Evolutionary conservation across 2,888 invertebrate species (phyloP), one percentile per base, ranked within the genome.

Genomic region (Serrognathus titanus): DNA sequence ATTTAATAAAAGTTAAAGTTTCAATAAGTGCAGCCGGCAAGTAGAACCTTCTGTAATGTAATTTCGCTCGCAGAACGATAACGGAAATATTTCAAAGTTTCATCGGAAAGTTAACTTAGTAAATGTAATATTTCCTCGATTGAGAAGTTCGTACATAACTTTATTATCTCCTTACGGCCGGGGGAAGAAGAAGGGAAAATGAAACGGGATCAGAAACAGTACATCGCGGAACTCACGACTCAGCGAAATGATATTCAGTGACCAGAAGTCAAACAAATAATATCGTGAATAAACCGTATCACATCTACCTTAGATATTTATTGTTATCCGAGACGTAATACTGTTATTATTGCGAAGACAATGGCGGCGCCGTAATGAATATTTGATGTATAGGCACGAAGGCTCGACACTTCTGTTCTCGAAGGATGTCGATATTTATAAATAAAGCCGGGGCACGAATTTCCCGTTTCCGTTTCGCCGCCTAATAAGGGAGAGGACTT

Each of bases 41-140:
- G 57, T 53, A 53, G 46, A 13, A 11, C 54, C 43, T 43, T 40
- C 49, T 38, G 58, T 54, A 58, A 58, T 58, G 54, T 53, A 54
- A 58, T 58, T 58, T 54, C 47, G 41, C 20, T 50, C 43, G 47
- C 45, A 58, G 58, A 61, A 64, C 62, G 62, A 62, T 64, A 64
- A 64, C 62, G 63, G 63, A 62, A 62, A 62, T 64, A 62, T 62
- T 62, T 64, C 60, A 53, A 64, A 64, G 60, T 62, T 63, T 63
- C 63, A 62, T 57, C 61, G 60, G 57, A 55, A 55, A 62, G 62
- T 60, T 64, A 60, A 64, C 62, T 64, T 56, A 46, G 62, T 58
- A 62, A 62, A 64, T 62, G 59, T 59, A 62, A 64, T 61, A 64
- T 59, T 62, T 62, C 62, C 60, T 60, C 63, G 63, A 64, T 64